These are phyloP conservation scores for Coptodon bakossiorum DNA, from an alignment of 2,113 vertebrate species.

Conservation along the genomic window DNA sequence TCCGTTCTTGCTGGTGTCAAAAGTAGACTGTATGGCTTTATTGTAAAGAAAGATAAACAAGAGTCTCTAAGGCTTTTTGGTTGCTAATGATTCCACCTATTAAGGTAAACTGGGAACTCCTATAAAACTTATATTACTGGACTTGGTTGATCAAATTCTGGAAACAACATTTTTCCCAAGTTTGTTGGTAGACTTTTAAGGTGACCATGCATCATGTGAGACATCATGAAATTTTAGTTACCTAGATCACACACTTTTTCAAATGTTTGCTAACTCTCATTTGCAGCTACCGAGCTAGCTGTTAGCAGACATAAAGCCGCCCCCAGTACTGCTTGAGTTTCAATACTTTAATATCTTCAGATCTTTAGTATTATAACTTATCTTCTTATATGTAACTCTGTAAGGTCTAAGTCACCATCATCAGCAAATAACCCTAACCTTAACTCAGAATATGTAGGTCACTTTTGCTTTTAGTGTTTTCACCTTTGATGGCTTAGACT, in stretches of 20 bases:
- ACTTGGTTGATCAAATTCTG: neutral
- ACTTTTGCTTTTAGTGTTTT: neutral
- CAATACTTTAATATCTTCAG: neutral
- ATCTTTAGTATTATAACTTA: neutral
- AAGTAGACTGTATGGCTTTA: neutral
- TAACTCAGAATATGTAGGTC: neutral
- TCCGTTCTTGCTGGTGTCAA: neutral
- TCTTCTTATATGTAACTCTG: neutral
- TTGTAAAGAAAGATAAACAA: neutral
- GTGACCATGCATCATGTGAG: neutral
- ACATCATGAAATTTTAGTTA: neutral
- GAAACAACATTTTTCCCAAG: neutral
- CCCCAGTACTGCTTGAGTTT: neutral
- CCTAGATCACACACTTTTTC: neutral
- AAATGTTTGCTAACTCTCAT: neutral
- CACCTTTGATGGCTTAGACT: neutral
- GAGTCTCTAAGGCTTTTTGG: neutral
- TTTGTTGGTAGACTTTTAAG: neutral
- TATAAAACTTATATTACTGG: neutral
- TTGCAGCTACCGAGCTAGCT: neutral
- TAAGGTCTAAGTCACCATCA: neutral
- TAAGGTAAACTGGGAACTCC: neutral
- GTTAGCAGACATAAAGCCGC: neutral
- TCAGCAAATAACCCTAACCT: neutral
- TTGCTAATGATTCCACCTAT: neutral